A percentile compares a stretch with the other conserved stretches of the same genome.
phyloP scores from a whole-genome alignment of 2,888 invertebrate species.

The Chrysodeixis includens region DNA sequence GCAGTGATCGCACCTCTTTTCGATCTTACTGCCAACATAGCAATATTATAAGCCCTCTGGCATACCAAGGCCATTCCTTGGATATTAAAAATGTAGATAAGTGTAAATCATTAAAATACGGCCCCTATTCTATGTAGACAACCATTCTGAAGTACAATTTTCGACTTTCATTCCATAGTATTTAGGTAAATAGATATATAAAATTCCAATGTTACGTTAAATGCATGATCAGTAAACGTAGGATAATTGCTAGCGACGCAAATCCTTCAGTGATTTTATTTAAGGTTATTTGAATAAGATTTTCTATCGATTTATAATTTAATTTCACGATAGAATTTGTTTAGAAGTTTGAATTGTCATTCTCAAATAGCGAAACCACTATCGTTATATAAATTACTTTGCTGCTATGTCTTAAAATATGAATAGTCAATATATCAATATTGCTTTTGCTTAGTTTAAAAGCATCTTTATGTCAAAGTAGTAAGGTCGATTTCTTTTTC shows the following conservation, averaged over 20 bases:
- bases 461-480: not conserved
- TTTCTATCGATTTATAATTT: no score
- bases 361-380: not conserved
- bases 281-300: no score
- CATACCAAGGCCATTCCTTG: not conserved
- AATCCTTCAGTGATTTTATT: no score
- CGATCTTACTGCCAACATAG: no score
- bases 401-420: no score
- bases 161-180: not conserved
- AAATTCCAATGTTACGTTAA: not conserved
- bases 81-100: not conserved
- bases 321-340: not conserved
- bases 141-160: not conserved
- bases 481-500: not conserved
- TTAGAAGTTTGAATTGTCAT: no score
- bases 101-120: not conserved
- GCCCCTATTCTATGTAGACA: slow-evolving; percentile 1
- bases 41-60: no score
- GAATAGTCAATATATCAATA: no score
- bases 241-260: no score
- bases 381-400: not conserved
- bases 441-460: not conserved
- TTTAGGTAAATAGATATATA: not conserved
- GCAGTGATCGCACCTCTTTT: no score
- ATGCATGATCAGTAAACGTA: not conserved